A percentile compares a stretch with the other conserved stretches of the same genome.
Evolutionary conservation across 2,888 invertebrate genomes (phyloP).

Genomic region (Epinotia brunnichana): DNA sequence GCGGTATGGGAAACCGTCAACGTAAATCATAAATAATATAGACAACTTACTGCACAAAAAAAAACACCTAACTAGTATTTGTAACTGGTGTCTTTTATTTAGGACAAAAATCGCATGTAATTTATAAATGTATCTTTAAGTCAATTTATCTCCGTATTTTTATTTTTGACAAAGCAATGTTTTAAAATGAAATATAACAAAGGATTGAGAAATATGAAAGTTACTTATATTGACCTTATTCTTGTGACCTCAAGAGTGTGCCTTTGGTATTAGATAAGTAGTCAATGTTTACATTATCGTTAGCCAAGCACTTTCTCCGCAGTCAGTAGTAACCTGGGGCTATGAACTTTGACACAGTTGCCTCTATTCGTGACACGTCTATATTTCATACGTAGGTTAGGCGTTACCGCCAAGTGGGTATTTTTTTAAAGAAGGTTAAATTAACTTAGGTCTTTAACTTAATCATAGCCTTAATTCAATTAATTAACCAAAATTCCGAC

Average conservation of each 20-base stretch:
- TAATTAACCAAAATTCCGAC: too few relatives aligned
- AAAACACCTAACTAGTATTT: too few relatives aligned
- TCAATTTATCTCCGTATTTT: background rate
- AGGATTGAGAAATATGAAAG: background rate
- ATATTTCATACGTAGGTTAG: too few relatives aligned
- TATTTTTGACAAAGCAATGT: background rate
- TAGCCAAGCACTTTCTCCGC: conserved; percentile 30
- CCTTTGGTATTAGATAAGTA: background rate
- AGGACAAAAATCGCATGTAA: background rate
- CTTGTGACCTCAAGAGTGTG: background rate
- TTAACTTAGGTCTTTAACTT: too few relatives aligned
- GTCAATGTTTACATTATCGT: conserved; percentile 27
- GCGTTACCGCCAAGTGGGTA: too few relatives aligned
- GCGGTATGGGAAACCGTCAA: background rate
- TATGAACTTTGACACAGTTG: conserved; percentile 25
- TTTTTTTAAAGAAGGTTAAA: too few relatives aligned
- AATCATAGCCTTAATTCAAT: too few relatives aligned
- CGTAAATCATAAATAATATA: background rate
- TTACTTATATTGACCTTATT: conserved; percentile 7
- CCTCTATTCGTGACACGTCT: background rate
- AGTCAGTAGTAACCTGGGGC: background rate
- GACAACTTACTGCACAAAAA: background rate
- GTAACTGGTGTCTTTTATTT: background rate
- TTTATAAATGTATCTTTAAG: background rate
- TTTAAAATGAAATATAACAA: background rate